Evolutionary conservation across 2,113 vertebrate species (phyloP).

Genomic region (Cephalopholis sonnerati): DNA sequence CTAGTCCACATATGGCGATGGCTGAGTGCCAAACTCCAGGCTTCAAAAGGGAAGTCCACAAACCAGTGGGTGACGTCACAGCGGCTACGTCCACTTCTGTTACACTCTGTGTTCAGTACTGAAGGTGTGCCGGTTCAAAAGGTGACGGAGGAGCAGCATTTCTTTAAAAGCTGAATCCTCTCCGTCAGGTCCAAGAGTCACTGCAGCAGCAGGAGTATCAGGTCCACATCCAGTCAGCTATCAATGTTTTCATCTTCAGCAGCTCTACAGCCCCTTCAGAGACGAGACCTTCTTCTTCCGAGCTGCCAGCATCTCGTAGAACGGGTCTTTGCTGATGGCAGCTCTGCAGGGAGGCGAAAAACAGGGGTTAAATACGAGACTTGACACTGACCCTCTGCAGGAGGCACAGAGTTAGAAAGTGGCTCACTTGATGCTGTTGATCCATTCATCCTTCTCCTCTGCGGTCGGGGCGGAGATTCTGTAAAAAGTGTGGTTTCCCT

Average conservation of each 20-base stretch:
- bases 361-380: not conserved
- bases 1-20: too few relatives aligned
- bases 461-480: slow-evolving; percentile 94
- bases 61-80: too few relatives aligned
- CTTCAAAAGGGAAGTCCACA: too few relatives aligned
- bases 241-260: not conserved
- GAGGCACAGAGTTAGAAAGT: not conserved
- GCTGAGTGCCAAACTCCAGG: too few relatives aligned
- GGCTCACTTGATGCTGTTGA: slow-evolving; percentile 95
- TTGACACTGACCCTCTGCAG: too few relatives aligned
- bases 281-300: slow-evolving; percentile 98
- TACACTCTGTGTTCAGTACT: not conserved
- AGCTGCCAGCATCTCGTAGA: slow-evolving; percentile 97
- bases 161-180: slow-evolving; percentile 12
- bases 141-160: slow-evolving; percentile 7
- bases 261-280: slow-evolving; percentile 89
- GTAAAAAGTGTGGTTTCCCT: slow-evolving; percentile 98
- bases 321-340: slow-evolving; percentile 97
- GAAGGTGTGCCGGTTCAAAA: not conserved
- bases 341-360: slow-evolving; percentile 83
- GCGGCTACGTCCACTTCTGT: too few relatives aligned
- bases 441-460: slow-evolving; percentile 98
- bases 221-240: slow-evolving; percentile 31
- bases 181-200: slow-evolving; percentile 32
- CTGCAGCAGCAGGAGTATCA: slow-evolving; percentile 10